A percentile compares a stretch with the other conserved stretches of the same genome.
Conservation (phyloP, 2,888 invertebrate genomes). For the Pyrrhia umbra region DNA sequence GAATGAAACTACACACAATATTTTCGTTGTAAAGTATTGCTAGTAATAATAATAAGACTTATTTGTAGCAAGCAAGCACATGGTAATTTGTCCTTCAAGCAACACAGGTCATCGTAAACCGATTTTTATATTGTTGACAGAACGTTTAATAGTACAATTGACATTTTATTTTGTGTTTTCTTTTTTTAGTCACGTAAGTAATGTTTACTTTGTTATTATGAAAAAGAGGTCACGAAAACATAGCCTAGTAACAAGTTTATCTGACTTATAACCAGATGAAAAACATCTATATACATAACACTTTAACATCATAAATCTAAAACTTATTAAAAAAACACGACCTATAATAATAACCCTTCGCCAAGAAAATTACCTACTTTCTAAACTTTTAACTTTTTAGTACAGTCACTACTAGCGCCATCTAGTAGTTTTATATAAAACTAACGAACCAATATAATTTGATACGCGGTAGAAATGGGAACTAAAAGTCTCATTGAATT, state of each 20-base stretch:
- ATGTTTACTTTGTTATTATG: background rate
- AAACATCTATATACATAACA: background rate
- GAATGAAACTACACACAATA: too few species aligned
- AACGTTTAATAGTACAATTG: background rate
- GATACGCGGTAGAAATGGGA: background rate
- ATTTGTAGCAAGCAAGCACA: background rate
- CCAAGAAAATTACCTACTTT: constrained; percentile 34
- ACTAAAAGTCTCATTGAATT: background rate
- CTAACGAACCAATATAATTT: background rate
- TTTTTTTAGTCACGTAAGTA: background rate
- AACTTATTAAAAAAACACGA: background rate
- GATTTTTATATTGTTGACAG: background rate
- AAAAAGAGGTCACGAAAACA: background rate
- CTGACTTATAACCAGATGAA: background rate
- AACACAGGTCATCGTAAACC: background rate
- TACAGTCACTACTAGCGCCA: constrained; percentile 35
- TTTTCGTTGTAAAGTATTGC: too few species aligned
- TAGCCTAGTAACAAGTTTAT: background rate
- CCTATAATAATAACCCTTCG: background rate
- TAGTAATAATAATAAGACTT: background rate
- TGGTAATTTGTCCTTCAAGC: background rate
- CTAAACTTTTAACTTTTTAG: constrained; percentile 14
- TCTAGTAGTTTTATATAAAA: constrained; percentile 17
- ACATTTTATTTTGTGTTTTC: background rate
- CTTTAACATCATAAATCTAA: background rate